These are phyloP conservation scores for Panopea generosa DNA, from an alignment of 2,888 invertebrate species.

Conservation along the genomic window DNA sequence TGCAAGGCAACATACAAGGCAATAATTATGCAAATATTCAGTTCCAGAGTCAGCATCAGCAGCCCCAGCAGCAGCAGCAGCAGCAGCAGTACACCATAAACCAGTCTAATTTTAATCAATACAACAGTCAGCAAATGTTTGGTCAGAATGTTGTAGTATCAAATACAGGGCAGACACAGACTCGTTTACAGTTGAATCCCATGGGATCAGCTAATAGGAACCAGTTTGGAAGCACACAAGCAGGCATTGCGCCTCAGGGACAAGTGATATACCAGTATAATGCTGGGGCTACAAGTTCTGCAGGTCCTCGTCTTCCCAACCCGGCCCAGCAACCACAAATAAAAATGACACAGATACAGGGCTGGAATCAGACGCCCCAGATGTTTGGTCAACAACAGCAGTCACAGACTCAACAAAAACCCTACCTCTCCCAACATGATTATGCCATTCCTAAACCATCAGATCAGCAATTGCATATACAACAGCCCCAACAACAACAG, in stretches of 20 bases:
- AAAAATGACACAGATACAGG: constrained; percentile 58
- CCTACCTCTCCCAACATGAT: constrained; percentile 72
- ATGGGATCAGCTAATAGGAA: constrained; percentile 50
- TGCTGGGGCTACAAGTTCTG: constrained; percentile 21
- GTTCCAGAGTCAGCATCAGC: constrained; percentile 48
- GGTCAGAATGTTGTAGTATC: constrained; percentile 51
- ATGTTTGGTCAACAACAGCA: constrained; percentile 67
- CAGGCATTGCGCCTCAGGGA: constrained; percentile 54
- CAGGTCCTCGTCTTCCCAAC: constrained; percentile 68
- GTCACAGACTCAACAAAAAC: constrained; percentile 31
- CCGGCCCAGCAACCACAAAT: constrained; percentile 41
- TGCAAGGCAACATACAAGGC: constrained; percentile 46
- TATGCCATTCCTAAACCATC: constrained; percentile 66
- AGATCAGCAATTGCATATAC: constrained; percentile 53
- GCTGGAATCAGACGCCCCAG: constrained; percentile 67
- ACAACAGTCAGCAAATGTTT: constrained; percentile 55
- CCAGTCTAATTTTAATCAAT: constrained; percentile 58
- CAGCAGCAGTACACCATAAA: constrained; percentile 47
- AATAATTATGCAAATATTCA: constrained; percentile 37
- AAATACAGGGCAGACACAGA: constrained; percentile 49
- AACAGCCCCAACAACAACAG: constrained; percentile 44
- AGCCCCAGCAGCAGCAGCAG: constrained; percentile 41
- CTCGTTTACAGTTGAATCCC: constrained; percentile 19
- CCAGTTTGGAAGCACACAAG: constrained; percentile 74
- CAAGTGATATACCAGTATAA: constrained; percentile 58